phyloP scores from a whole-genome alignment of 2,888 invertebrate species.

The Eucera pruinosa region DNA sequence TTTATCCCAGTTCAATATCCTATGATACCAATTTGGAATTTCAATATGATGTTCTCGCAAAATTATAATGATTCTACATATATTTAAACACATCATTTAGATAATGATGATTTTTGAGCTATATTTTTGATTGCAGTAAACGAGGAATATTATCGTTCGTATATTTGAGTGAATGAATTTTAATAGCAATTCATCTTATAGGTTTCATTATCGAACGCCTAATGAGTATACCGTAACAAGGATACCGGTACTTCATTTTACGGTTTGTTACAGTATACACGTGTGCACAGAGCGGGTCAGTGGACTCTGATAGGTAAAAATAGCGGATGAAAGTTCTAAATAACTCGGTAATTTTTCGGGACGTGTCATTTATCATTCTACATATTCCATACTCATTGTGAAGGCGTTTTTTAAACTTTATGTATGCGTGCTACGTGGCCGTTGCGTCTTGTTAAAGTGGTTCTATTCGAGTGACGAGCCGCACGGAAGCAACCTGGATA shows the following conservation, averaged over 20 bases:
- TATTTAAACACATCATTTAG: no score
- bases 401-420: no score
- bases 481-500: conserved; percentile 66
- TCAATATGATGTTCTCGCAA: no score
- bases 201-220: conserved; percentile 15
- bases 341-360: conserved; percentile 16
- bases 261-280: conserved; percentile 29
- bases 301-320: conserved; percentile 62
- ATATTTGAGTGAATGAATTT: conserved; percentile 1
- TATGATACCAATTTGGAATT: no score
- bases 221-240: conserved; percentile 25
- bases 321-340: conserved; percentile 50
- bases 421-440: no score
- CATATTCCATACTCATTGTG: not conserved
- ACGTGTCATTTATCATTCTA: not conserved
- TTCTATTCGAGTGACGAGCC: conserved; percentile 52
- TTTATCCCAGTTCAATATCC: no score
- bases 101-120: no score
- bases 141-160: no score
- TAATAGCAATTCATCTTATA: not conserved
- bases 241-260: conserved; percentile 35
- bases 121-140: no score
- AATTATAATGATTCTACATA: no score
- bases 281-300: conserved; percentile 44
- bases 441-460: conserved; percentile 13